Conservation (phyloP, 2,113 vertebrate genomes). For the Platichthys flesus region DNA sequence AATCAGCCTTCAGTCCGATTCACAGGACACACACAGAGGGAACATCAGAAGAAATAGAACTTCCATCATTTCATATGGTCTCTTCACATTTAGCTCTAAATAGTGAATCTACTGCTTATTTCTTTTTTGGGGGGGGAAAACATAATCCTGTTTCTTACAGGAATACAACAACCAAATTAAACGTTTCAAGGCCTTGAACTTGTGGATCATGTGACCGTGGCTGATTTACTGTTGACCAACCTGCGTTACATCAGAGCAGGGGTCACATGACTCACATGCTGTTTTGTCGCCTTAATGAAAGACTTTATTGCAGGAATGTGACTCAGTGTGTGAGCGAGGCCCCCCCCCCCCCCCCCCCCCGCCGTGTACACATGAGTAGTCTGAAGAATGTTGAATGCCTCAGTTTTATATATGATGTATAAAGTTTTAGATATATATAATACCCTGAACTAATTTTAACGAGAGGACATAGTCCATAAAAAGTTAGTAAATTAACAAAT, state of each 20-base stretch:
- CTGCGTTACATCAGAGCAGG: not conserved
- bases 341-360: not conserved
- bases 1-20: constrained; percentile 48
- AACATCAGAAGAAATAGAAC: constrained; percentile 11
- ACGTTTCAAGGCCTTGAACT: too few species aligned
- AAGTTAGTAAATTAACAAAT: not conserved
- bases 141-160: too few species aligned
- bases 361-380: not conserved
- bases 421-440: not conserved
- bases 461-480: not conserved
- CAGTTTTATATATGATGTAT: not conserved
- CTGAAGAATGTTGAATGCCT: not conserved
- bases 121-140: too few species aligned
- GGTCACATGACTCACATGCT: not conserved
- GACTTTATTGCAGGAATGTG: not conserved
- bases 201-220: not conserved
- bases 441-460: not conserved
- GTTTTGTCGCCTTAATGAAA: not conserved
- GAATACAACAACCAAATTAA: too few species aligned
- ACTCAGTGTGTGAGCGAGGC: not conserved
- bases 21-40: constrained; percentile 32
- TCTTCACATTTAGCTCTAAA: not conserved
- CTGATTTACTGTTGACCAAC: not conserved
- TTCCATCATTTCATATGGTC: not conserved
- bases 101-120: not conserved